A percentile compares a stretch with the other conserved stretches of the same genome.
Conservation (phyloP, 2,888 invertebrate species). For the Morinoia aosen region DNA sequence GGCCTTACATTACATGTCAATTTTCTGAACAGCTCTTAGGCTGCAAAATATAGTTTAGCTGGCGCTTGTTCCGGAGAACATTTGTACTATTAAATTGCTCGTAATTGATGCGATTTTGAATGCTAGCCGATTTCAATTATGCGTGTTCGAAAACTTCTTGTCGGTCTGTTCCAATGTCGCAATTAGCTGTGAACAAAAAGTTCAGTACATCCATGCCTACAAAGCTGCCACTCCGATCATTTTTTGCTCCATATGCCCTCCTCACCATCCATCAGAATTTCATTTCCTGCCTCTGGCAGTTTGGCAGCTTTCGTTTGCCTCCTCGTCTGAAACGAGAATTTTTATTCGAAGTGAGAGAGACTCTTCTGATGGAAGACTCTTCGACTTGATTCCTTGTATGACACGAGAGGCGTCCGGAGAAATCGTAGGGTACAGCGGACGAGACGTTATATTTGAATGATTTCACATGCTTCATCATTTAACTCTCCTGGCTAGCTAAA, state of each 20-base stretch:
- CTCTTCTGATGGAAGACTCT: neutral
- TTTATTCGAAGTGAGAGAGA: neutral
- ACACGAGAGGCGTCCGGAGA: neutral
- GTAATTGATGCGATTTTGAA: neutral
- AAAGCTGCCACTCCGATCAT: neutral
- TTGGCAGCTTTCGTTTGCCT: neutral
- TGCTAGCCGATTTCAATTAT: neutral
- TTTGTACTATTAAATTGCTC: neutral
- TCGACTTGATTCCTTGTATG: neutral
- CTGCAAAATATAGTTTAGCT: neutral
- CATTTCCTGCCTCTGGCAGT: constrained; percentile 9
- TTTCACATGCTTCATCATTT: neutral
- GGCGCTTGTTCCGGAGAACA: neutral
- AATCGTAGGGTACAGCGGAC: neutral
- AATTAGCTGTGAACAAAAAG: neutral
- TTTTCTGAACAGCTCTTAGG: neutral
- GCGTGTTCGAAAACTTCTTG: neutral
- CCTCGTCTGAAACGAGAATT: neutral
- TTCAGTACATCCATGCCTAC: neutral
- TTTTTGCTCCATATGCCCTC: neutral
- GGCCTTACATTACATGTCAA: neutral
- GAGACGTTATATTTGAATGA: neutral
- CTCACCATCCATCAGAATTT: constrained; percentile 4
- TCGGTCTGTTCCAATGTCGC: neutral
- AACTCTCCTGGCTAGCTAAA: neutral